Conservation (phyloP, 2,797 vertebrate genomes). For the Gastrophryne carolinensis region DNA sequence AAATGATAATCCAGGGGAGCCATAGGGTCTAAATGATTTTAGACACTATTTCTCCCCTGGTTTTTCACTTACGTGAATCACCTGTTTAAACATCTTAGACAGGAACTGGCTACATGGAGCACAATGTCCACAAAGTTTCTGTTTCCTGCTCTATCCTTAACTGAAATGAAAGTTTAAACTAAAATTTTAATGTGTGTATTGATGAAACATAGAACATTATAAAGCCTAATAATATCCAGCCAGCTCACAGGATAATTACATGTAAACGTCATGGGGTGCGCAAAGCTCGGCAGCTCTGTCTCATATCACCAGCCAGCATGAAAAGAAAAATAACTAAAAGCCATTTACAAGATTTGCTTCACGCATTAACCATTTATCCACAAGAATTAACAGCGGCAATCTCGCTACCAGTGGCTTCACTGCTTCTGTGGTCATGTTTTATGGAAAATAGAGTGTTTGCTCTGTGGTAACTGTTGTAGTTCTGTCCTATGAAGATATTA, state of each 20-base stretch:
- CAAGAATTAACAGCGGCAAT: conserved; percentile 15
- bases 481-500: conserved; percentile 29
- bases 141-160: too few relatives aligned
- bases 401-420: not conserved
- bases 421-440: conserved; percentile 2
- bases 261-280: not conserved
- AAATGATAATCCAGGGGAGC: too few relatives aligned
- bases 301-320: not conserved
- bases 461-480: conserved; percentile 18
- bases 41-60: too few relatives aligned
- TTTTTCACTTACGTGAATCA: too few relatives aligned
- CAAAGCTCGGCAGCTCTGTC: not conserved
- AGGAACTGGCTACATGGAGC: too few relatives aligned
- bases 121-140: too few relatives aligned
- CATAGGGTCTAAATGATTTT: too few relatives aligned
- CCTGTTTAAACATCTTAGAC: too few relatives aligned
- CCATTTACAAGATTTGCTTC: conserved; percentile 2
- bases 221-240: not conserved
- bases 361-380: conserved; percentile 13
- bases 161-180: too few relatives aligned
- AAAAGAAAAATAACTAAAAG: conserved; percentile 16
- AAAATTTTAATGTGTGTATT: too few relatives aligned
- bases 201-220: not conserved
- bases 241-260: not conserved
- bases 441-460: conserved; percentile 10